A percentile compares a stretch with the other conserved stretches of the same genome.
These are phyloP conservation scores for Drosophila demipolita DNA, from an alignment of 2,888 invertebrate species.

Conservation along the genomic window DNA sequence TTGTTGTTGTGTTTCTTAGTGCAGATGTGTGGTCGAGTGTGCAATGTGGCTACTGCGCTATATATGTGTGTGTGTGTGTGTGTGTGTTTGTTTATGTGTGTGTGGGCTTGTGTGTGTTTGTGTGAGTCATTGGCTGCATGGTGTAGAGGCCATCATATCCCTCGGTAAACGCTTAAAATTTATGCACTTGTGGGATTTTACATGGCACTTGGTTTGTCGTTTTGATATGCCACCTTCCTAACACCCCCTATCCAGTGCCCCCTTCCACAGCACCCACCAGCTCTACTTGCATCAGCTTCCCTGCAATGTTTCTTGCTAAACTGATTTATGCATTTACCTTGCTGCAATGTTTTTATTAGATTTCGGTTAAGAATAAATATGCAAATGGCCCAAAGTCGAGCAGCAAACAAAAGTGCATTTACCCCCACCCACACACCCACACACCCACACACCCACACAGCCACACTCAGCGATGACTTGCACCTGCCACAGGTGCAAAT, in stretches of 20 bases:
- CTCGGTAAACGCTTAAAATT: constrained; percentile 62
- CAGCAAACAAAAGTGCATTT: constrained; percentile 23
- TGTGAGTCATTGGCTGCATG: constrained; percentile 9
- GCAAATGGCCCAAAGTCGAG: constrained; percentile 38
- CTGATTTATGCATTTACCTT: constrained; percentile 20
- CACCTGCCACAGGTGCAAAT: constrained; percentile 9
- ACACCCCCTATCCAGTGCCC: background rate
- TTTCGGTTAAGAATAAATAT: constrained; percentile 63
- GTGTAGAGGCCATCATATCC: constrained; percentile 55
- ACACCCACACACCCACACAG: background rate
- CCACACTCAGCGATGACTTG: background rate
- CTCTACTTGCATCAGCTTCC: background rate
- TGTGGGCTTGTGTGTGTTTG: constrained; percentile 5
- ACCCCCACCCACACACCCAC: background rate
- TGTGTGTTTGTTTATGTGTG: constrained; percentile 2
- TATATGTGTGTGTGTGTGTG: constrained; percentile 8
- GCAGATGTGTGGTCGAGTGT: constrained; percentile 28
- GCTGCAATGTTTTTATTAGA: constrained; percentile 69
- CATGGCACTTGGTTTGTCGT: constrained; percentile 41
- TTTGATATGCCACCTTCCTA: constrained; percentile 27
- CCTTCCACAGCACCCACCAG: accelerated
- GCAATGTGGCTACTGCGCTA: background rate
- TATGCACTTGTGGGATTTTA: constrained; percentile 76
- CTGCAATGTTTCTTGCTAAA: background rate
- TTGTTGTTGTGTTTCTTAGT: constrained; percentile 9